Conservation (phyloP, 2,113 vertebrate species). For the Pluvialis apricaria region DNA sequence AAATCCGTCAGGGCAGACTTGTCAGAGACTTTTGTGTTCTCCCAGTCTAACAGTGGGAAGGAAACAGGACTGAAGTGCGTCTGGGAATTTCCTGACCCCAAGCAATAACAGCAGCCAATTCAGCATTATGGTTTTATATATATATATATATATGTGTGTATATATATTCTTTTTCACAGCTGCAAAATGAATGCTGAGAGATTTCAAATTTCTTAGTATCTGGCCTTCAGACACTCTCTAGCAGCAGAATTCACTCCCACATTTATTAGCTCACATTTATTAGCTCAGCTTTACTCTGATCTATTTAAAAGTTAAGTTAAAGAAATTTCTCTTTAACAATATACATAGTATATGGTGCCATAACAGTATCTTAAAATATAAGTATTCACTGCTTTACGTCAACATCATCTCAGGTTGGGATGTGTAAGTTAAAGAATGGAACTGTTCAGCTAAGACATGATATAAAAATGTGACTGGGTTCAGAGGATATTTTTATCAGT, state of each 20-base stretch:
- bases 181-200: background rate
- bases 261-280: background rate
- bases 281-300: background rate
- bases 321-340: background rate
- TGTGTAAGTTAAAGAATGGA: background rate
- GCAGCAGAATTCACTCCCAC: background rate
- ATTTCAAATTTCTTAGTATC: background rate
- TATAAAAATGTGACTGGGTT: background rate
- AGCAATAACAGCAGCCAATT: background rate
- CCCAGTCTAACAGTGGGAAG: background rate
- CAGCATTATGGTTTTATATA: background rate
- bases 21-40: background rate
- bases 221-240: background rate
- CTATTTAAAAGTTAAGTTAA: background rate
- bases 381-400: background rate
- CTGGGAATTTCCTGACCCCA: background rate
- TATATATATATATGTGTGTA: background rate
- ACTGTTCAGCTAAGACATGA: rapidly evolving
- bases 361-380: background rate
- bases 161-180: background rate
- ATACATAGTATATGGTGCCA: background rate
- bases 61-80: background rate
- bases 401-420: background rate
- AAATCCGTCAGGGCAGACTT: background rate
- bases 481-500: background rate